Conservation (phyloP, 2,797 vertebrate genomes). For the Holocentrus rufus region DNA sequence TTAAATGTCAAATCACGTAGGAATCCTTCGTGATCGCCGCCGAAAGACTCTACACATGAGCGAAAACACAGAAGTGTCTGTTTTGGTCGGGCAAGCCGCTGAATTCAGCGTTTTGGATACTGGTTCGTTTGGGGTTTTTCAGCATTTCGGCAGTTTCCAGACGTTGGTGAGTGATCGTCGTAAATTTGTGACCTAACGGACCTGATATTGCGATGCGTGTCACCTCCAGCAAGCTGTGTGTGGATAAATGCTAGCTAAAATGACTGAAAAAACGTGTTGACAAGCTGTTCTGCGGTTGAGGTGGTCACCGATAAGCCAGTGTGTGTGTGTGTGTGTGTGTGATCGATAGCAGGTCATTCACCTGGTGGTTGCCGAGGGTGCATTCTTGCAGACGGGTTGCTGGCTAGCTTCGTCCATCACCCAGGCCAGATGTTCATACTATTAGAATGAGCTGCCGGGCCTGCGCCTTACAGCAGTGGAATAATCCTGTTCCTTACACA, state of each 20-base stretch:
- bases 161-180: conserved; percentile 66
- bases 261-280: not conserved
- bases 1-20: not conserved
- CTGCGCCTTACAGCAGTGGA: conserved; percentile 19
- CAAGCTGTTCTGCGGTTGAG: not conserved
- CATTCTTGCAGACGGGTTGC: conserved; percentile 28
- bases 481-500: conserved; percentile 33
- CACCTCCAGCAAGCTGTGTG: not conserved
- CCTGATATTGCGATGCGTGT: conserved; percentile 12
- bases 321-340: conserved; percentile 1
- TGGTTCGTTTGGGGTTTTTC: conserved; percentile 30
- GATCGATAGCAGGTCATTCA: conserved; percentile 64
- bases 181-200: conserved; percentile 6
- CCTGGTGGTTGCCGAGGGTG: conserved; percentile 58
- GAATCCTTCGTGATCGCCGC: not conserved
- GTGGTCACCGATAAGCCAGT: conserved; percentile 33
- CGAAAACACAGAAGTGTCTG: conserved; percentile 2
- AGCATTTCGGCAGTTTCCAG: conserved; percentile 47
- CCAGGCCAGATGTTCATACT: conserved; percentile 67
- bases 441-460: conserved; percentile 40
- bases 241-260: not conserved
- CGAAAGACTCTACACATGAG: not conserved
- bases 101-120: conserved; percentile 18
- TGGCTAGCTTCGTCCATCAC: not conserved
- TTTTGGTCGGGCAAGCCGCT: conserved; percentile 19